Evolutionary conservation across 2,113 vertebrate genomes (phyloP).

Genomic region (Chrysemys picta): DNA sequence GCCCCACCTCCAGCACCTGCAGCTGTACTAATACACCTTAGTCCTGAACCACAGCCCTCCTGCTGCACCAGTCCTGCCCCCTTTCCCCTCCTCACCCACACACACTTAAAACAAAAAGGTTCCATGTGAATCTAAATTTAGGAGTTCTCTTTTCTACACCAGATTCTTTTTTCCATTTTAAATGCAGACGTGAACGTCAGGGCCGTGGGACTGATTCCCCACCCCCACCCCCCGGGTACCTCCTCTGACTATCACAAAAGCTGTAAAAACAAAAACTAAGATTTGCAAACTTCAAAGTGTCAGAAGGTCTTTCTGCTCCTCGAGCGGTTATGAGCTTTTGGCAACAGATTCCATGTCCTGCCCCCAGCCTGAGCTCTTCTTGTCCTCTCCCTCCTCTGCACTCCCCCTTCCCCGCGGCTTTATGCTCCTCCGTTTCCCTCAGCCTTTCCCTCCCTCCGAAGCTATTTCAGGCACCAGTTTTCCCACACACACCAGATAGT

Average conservation of each 20-base stretch:
- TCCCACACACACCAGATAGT: background rate
- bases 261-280: background rate
- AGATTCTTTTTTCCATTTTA: background rate
- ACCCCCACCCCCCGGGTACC: fast-evolving
- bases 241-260: background rate
- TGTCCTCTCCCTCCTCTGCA: background rate
- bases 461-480: background rate
- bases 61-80: background rate
- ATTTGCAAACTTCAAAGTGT: fast-evolving
- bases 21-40: background rate
- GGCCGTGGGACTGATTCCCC: background rate
- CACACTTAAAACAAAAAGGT: background rate
- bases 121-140: fast-evolving
- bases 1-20: background rate
- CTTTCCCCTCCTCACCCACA: background rate
- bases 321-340: fast-evolving
- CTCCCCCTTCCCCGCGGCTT: fast-evolving
- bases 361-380: background rate
- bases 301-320: background rate
- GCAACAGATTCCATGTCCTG: fast-evolving
- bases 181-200: background rate
- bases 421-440: background rate
- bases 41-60: background rate
- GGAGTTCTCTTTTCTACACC: background rate
- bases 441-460: background rate